phyloP scores from a whole-genome alignment of 1,140 invertebrate species.

The Penaeus indicus region DNA sequence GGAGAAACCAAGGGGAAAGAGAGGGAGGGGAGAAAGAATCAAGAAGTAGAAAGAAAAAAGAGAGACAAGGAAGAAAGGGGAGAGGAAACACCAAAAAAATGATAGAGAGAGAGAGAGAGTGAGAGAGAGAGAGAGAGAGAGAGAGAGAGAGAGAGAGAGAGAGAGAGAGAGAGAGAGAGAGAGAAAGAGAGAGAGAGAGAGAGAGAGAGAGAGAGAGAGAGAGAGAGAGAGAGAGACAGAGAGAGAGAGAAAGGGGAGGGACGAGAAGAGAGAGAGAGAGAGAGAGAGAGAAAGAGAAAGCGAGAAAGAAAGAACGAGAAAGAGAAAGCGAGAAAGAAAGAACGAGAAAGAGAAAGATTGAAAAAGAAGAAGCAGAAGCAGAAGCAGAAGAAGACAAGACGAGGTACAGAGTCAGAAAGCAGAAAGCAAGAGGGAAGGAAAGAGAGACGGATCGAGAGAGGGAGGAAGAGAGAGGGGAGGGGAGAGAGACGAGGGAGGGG shows the following conservation, averaged over 20 bases:
- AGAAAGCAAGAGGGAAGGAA: background rate
- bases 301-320: background rate
- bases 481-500: background rate
- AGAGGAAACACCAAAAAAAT: too few relatives aligned
- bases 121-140: background rate
- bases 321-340: background rate
- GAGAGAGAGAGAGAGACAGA: background rate
- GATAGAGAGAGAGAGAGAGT: too few relatives aligned
- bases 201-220: background rate
- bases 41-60: too few relatives aligned
- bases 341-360: too few relatives aligned
- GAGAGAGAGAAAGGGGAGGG: background rate
- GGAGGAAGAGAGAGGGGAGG: background rate
- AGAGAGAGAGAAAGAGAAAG: background rate
- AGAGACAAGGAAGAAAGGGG: too few relatives aligned
- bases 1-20: too few relatives aligned
- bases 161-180: background rate
- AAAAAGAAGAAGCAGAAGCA: background rate
- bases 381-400: background rate
- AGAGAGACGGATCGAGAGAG: background rate
- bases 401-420: background rate
- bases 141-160: background rate
- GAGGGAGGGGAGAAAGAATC: too few relatives aligned
- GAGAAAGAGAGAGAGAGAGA: background rate
- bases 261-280: background rate